Evolutionary conservation across 2,797 vertebrate species (phyloP), one percentile per base, ranked within the genome.

Genomic region (Pseudomugil gertrudae): DNA sequence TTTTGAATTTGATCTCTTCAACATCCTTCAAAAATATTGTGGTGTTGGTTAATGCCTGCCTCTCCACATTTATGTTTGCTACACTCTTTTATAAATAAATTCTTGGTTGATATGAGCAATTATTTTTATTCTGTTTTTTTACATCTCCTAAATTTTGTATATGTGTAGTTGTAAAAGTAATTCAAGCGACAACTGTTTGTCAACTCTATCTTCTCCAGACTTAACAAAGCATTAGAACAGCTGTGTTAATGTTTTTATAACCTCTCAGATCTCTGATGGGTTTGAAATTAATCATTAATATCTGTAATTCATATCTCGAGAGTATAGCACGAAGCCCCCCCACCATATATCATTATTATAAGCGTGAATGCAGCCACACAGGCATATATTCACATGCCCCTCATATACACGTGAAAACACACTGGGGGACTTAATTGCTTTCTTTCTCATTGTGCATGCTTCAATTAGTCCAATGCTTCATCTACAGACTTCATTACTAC

Each of bases 401-500:
- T 38, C 65, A 66, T 50, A 51, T 55, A 66, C 57, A 67, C 69
- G 64, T 36, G 40, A 67, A 81, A 66, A 81, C 67, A 64, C 81
- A 67, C 63, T 52, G 63, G 69, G 58, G 70, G 69, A 45, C 81
- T 89, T 93, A 93, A 93, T 93, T 92, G 89, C 80, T 77, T 43
- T 61, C 81, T 60, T 78, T 83, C 87, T 84, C 79, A 62, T 79
- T 86, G 85, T 63, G 33, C 84, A 83, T 72, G 78, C 89, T 91
- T 92, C 89, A 90, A 90, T 93, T 92, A 92, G 86, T 86, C 76
- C 74, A 64, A 48, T 64, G 78, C 83, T 83, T 86, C 74, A 90
- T 88, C 76, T 87, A 63, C 90, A 84, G 87, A 89, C 87, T 90
- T 93, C 79, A 91, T 94, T 89, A 90, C 66, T n/a, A 68, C 85